Percentiles rank a stretch among this genome's conserved stretches.
These are phyloP conservation scores for Odontophorus gujanensis DNA, from an alignment of 2,113 vertebrate genomes.

Conservation along the genomic window DNA sequence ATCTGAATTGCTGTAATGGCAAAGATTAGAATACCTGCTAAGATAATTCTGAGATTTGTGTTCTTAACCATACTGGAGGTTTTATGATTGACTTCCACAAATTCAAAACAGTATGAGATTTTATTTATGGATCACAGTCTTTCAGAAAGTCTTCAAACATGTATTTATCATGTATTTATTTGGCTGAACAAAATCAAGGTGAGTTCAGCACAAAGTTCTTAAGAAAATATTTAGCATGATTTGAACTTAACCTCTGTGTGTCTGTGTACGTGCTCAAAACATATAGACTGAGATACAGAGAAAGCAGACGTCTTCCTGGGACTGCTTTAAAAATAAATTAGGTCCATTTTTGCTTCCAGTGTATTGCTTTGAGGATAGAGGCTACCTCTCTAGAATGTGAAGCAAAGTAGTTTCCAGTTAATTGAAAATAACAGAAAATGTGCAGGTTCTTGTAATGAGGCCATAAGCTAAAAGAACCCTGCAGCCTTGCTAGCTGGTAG, in stretches of 20 bases:
- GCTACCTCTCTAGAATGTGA: background rate
- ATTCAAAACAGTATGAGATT: background rate
- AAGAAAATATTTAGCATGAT: conserved; percentile 72
- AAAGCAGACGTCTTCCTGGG: background rate
- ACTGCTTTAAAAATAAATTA: background rate
- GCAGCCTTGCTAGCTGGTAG: background rate
- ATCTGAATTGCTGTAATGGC: background rate
- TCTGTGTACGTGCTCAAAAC: conserved; percentile 22
- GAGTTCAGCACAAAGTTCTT: conserved; percentile 27
- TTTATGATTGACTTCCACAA: background rate
- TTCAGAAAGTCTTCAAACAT: background rate
- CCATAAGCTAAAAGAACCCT: background rate
- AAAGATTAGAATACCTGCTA: background rate
- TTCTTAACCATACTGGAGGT: conserved; percentile 26
- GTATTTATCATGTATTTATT: conserved; percentile 26
- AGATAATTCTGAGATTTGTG: background rate
- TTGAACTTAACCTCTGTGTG: conserved; percentile 59
- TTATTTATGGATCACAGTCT: background rate
- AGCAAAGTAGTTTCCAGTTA: background rate
- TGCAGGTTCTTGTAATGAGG: background rate
- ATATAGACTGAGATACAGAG: background rate
- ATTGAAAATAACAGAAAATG: background rate
- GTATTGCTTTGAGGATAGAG: background rate
- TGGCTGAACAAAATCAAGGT: conserved; percentile 56
- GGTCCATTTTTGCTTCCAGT: background rate